Evolutionary conservation across 1,140 invertebrate genomes (phyloP), one percentile per base, ranked within the genome.

Genomic region (Battus philenor): DNA sequence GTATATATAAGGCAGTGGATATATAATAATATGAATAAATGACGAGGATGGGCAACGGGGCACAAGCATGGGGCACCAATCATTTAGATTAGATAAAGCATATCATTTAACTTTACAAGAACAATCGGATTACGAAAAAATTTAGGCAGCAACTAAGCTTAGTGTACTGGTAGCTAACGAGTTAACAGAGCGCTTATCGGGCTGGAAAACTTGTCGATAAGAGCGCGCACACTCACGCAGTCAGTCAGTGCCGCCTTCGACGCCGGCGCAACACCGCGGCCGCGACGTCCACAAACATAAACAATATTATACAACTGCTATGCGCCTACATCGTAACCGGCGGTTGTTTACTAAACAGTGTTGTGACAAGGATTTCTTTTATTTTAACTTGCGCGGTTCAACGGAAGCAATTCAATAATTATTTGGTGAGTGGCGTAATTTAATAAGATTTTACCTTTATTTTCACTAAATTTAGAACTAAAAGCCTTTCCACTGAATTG

Each of bases 261-360:
- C 74, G 67, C 57, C 64, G 61, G 51, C 73, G 62, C 61, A 77
- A 44, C 43, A 57, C 41, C 59, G 45, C 43, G 44, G 15, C 47
- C 43, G 32, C 44, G 54, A 26, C 50, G 44, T 33, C 18, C 44
- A 44, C 34, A 65, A 68, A 64, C 68, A 66, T 64, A 67, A 73
- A 64, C 66, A 73, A 67, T 67, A 70, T 66, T 68, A 71, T 58
- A 62, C 64, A 62, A 66, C 32, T 67, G 68, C 48, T 76, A 81
- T 77, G 66, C 59, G 52, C 65, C 46, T 57, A 46, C n/a, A 59
- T 46, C 55, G 48, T n/a, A 11, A 30, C 48, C 61, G 61, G 50
- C 38, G 36, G 50, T 55, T 79, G 76, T 83, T 83, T 80, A 53
- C 48, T 67, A 75, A 79, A 78, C 68, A 17, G 66, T 78, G 71